phyloP scores from a whole-genome alignment of 2,797 vertebrate species.

The Xenops minutus region DNA sequence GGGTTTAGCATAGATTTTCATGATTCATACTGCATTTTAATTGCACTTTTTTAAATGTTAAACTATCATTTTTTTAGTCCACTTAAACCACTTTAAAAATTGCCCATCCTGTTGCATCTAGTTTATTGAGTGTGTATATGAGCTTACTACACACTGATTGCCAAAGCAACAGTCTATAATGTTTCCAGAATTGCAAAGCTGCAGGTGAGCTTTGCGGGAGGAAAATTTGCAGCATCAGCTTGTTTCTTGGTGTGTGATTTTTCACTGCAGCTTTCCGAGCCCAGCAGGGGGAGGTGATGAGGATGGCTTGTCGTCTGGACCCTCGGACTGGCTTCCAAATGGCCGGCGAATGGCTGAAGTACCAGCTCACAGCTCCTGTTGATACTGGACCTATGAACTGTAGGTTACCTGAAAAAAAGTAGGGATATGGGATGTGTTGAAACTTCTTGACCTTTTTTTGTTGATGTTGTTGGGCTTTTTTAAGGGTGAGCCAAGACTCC shows the following conservation, averaged over 20 bases:
- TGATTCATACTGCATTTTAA: not conserved
- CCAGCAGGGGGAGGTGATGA: slow-evolving; percentile 89
- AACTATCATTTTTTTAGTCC: not conserved
- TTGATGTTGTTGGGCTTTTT: not conserved
- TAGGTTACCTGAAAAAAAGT: slow-evolving; percentile 69
- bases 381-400: slow-evolving; percentile 81
- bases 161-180: not conserved
- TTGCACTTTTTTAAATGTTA: not conserved
- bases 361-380: slow-evolving; percentile 83
- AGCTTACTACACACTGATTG: not conserved
- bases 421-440: not conserved
- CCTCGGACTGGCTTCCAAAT: slow-evolving; percentile 90
- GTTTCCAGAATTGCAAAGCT: not conserved
- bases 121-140: not conserved
- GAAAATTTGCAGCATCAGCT: not conserved
- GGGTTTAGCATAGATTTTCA: not conserved
- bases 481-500: not conserved
- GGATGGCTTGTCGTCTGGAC: slow-evolving; percentile 86
- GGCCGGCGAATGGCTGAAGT: slow-evolving; percentile 89
- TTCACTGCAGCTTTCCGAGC: slow-evolving; percentile 85
- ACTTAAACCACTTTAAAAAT: not conserved
- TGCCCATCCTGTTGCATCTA: not conserved
- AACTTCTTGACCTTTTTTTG: not conserved
- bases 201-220: not conserved
- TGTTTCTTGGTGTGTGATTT: not conserved